Percentiles rank a stretch among this genome's conserved stretches.
These are phyloP conservation scores for Rotaria socialis DNA, from an alignment of 2,888 invertebrate genomes.

Conservation along the genomic window DNA sequence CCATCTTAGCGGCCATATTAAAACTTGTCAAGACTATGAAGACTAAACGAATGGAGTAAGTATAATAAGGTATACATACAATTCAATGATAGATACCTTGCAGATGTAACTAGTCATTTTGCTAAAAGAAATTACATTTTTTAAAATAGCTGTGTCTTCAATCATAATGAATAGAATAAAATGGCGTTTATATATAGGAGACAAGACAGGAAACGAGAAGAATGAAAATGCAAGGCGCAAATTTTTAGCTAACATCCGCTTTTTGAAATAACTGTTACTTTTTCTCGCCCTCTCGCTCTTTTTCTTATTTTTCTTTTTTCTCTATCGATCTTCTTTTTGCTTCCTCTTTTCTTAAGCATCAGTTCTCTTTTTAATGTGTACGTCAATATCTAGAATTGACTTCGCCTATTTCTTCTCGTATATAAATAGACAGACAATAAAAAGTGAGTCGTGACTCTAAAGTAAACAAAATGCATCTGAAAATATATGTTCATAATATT, in stretches of 20 bases:
- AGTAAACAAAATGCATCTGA: not conserved
- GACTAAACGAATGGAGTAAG: no score
- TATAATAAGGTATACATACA: no score
- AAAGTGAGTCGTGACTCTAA: not conserved
- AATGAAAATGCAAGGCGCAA: not conserved
- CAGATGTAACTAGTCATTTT: no score
- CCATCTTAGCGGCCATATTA: no score
- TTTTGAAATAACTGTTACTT: not conserved
- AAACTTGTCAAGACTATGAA: no score
- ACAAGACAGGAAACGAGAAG: not conserved
- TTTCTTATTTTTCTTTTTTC: not conserved
- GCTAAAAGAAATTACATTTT: not conserved
- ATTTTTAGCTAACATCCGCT: not conserved
- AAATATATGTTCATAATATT: not conserved
- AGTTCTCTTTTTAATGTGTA: not conserved
- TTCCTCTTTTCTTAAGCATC: not conserved
- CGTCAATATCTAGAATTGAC: not conserved
- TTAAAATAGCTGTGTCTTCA: not conserved
- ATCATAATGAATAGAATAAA: not conserved
- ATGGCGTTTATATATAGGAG: not conserved
- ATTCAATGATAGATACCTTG: no score
- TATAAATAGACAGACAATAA: not conserved
- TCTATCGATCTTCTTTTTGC: not conserved
- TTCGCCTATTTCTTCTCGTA: not conserved
- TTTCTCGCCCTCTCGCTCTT: not conserved